A percentile compares a stretch with the other conserved stretches of the same genome.
Evolutionary conservation across 2,797 vertebrate species (phyloP).

Genomic region (Manis crassicaudata): DNA sequence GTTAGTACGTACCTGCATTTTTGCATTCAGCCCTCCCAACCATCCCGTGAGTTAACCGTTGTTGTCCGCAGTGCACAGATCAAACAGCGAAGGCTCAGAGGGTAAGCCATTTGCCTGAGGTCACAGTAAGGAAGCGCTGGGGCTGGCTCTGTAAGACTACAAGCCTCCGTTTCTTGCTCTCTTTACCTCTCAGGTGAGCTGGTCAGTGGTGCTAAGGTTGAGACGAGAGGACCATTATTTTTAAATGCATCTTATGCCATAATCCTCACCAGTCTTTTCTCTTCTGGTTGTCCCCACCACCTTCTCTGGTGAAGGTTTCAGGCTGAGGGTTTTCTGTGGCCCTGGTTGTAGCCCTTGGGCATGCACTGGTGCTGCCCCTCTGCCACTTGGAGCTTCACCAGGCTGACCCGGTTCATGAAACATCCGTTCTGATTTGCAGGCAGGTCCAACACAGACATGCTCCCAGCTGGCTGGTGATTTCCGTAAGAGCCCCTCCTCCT

Average conservation of each 20-base stretch:
- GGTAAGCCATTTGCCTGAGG: neutral
- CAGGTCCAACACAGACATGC: neutral
- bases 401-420: neutral
- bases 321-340: neutral
- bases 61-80: neutral
- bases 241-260: neutral
- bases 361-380: neutral
- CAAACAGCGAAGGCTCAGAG: neutral
- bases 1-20: neutral
- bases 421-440: conserved; percentile 52
- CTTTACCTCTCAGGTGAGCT: neutral
- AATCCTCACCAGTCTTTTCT: neutral
- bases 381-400: neutral
- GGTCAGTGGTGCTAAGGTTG: neutral
- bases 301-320: neutral
- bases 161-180: neutral
- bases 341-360: neutral
- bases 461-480: conserved; percentile 61
- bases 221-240: neutral
- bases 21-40: neutral
- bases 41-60: neutral
- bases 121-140: neutral
- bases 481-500: conserved; percentile 50
- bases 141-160: neutral
- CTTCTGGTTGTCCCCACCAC: neutral